Conservation (phyloP, 2,797 vertebrate species). For the Pseudochirops cupreus region DNA sequence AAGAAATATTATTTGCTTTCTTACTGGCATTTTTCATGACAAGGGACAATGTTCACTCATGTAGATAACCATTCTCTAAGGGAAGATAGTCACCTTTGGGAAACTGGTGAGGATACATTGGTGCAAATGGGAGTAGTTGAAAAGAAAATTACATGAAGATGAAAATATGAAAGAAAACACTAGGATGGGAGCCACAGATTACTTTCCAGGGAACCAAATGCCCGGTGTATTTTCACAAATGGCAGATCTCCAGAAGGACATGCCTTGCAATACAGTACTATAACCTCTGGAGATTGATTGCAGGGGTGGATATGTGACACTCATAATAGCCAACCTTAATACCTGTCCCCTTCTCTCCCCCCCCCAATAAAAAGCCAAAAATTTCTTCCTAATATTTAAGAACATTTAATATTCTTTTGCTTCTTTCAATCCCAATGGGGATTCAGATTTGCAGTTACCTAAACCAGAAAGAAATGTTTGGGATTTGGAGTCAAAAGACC, state of each 20-base stretch:
- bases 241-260: conserved; percentile 64
- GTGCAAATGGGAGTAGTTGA: conserved; percentile 14
- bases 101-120: conserved; percentile 60
- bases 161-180: conserved; percentile 62
- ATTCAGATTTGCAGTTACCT: neutral
- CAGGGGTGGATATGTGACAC: conserved; percentile 41
- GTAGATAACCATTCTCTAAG: conserved; percentile 58
- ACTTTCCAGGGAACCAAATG: conserved; percentile 37
- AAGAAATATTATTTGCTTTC: conserved; percentile 86
- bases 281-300: conserved; percentile 66
- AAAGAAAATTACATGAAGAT: conserved; percentile 66
- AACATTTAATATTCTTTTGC: conserved; percentile 62
- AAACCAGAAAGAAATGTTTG: neutral
- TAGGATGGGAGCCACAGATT: conserved; percentile 33
- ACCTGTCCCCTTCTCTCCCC: conserved; percentile 40
- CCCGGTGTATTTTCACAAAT: conserved; percentile 68
- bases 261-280: conserved; percentile 55
- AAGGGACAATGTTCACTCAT: conserved; percentile 76
- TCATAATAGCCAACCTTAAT: conserved; percentile 60
- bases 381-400: conserved; percentile 78
- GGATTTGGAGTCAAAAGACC: neutral
- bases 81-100: conserved; percentile 70
- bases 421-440: conserved; percentile 47
- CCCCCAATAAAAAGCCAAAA: conserved; percentile 2
- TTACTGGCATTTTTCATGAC: conserved; percentile 83